phyloP scores from a whole-genome alignment of 1,140 invertebrate genomes.

The Euglossa dilemma region DNA sequence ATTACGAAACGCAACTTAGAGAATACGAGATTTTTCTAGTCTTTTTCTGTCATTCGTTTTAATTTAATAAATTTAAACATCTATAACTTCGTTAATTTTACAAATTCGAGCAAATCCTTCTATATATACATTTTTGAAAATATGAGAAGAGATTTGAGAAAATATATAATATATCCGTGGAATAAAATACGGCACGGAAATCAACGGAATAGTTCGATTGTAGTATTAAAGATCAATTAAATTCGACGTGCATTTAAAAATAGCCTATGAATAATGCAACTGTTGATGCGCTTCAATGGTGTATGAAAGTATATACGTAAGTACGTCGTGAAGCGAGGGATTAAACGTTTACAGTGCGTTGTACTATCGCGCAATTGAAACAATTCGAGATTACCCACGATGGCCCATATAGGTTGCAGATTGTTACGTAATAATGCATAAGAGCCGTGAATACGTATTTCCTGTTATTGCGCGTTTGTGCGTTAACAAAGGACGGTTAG shows the following conservation, averaged over 20 bases:
- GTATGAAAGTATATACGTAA: background rate
- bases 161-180: no score
- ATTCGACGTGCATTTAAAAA: background rate
- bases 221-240: background rate
- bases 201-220: background rate
- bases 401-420: constrained; percentile 33
- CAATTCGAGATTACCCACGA: constrained; percentile 15
- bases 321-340: background rate
- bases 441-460: constrained; percentile 34
- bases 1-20: background rate
- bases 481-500: constrained; percentile 23
- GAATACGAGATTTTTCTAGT: background rate
- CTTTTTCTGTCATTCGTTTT: background rate
- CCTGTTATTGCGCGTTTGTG: constrained; percentile 16
- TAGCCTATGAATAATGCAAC: background rate
- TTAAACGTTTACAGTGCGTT: constrained; percentile 20
- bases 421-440: constrained; percentile 46
- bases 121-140: no score
- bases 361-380: constrained; percentile 3
- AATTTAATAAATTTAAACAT: no score
- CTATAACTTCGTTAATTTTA: no score
- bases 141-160: no score
- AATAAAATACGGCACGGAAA: background rate
- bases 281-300: background rate
- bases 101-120: no score